phyloP scores from a whole-genome alignment of 2,113 vertebrate genomes.

The Megaleporinus macrocephalus region DNA sequence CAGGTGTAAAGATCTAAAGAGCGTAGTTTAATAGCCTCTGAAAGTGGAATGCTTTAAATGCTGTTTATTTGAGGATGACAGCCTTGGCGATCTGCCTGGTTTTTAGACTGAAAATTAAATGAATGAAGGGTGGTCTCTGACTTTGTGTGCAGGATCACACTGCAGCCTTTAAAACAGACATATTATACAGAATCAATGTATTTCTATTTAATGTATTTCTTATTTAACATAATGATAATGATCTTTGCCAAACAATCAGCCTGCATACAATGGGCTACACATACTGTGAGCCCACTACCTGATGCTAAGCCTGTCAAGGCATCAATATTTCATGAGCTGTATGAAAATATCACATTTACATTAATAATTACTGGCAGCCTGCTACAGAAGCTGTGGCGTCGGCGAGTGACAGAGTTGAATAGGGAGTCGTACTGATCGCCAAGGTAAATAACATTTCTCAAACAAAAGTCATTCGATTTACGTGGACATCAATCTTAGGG shows the following conservation, averaged over 20 bases:
- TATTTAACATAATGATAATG: not conserved
- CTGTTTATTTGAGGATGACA: too few species aligned
- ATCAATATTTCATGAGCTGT: conserved; percentile 67
- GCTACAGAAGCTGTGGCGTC: conserved; percentile 25
- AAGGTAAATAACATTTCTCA: conserved; percentile 1
- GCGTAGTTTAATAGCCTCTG: too few species aligned
- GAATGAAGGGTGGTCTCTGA: too few species aligned
- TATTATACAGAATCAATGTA: not conserved
- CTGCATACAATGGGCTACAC: conserved; percentile 24
- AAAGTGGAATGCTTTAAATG: too few species aligned
- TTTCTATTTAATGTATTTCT: too few species aligned
- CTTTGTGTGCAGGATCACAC: too few species aligned
- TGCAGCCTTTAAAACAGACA: not conserved
- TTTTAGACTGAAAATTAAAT: too few species aligned
- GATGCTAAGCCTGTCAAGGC: conserved; percentile 56
- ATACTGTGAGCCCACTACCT: conserved; percentile 57
- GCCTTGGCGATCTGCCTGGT: too few species aligned
- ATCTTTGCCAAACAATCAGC: conserved; percentile 30
- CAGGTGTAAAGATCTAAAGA: too few species aligned
- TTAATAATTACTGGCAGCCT: conserved; percentile 63
- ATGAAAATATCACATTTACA: conserved; percentile 74
- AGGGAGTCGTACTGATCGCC: not conserved
- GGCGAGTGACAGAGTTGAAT: conserved; percentile 23
- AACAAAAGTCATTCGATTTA: conserved; percentile 13
- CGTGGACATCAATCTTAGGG: conserved; percentile 16